Conservation (phyloP, 2,888 invertebrate species). For the Mimas tiliae region DNA sequence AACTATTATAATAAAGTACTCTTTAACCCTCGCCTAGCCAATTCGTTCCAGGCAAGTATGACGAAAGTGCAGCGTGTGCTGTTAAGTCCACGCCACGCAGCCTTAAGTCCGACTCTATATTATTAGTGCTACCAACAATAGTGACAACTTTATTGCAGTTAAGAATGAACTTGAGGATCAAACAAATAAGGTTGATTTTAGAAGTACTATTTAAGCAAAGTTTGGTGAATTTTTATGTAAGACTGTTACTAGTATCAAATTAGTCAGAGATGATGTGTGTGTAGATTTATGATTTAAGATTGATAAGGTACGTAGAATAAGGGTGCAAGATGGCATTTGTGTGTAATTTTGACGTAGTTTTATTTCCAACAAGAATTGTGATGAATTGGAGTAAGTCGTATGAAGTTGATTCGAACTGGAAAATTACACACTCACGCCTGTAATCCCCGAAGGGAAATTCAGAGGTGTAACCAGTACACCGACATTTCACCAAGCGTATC, state of each 20-base stretch:
- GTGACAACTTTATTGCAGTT: slow-evolving; percentile 22
- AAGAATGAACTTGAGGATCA: slow-evolving; percentile 39
- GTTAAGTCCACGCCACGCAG: slow-evolving; percentile 75
- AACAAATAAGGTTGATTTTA: slow-evolving; percentile 26
- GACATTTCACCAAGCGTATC: no score
- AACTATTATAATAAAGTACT: slow-evolving; percentile 45
- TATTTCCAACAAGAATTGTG: slow-evolving; percentile 33
- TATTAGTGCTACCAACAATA: slow-evolving; percentile 42
- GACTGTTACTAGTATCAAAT: slow-evolving; percentile 51
- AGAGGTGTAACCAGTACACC: no score
- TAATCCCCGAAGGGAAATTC: no score
- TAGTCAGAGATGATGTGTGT: slow-evolving; percentile 55
- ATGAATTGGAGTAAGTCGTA: slow-evolving; percentile 4
- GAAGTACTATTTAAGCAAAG: neutral
- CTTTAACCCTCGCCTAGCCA: slow-evolving; percentile 65
- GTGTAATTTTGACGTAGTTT: slow-evolving; percentile 15
- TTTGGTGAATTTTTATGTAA: slow-evolving; percentile 32
- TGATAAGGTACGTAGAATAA: slow-evolving; percentile 33
- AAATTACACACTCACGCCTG: neutral
- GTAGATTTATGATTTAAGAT: slow-evolving; percentile 61
- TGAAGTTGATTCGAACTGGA: neutral
- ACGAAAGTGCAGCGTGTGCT: slow-evolving; percentile 70
- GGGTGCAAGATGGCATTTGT: slow-evolving; percentile 22
- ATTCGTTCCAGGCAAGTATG: slow-evolving; percentile 80
- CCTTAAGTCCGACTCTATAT: slow-evolving; percentile 60